Evolutionary conservation across 2,888 invertebrate genomes (phyloP).

Genomic region (Odontomyia ornata): DNA sequence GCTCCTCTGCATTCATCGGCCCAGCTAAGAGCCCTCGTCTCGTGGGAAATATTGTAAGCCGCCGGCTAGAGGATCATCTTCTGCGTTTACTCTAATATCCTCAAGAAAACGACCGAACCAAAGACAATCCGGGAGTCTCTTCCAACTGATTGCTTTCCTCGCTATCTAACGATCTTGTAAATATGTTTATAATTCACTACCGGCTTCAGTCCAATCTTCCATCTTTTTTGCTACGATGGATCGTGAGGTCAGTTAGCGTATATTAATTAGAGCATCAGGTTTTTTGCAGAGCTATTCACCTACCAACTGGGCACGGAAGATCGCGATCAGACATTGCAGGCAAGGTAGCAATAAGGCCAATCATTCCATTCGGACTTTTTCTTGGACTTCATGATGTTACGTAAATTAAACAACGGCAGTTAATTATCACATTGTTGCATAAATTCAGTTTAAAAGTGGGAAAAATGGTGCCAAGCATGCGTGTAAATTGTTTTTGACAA

Average conservation of each 20-base stretch:
- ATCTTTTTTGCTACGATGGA: not conserved
- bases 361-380: not conserved
- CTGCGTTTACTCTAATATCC: too few relatives aligned
- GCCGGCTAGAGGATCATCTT: too few relatives aligned
- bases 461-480: not conserved
- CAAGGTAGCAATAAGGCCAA: not conserved
- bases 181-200: not conserved
- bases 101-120: too few relatives aligned
- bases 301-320: not conserved
- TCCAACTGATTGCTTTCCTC: not conserved
- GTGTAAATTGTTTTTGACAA: not conserved
- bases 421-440: constrained; percentile 14
- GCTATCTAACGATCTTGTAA: constrained; percentile 13
- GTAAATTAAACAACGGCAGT: not conserved
- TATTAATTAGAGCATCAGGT: constrained; percentile 23
- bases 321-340: not conserved
- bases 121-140: too few relatives aligned
- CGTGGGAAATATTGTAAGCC: too few relatives aligned
- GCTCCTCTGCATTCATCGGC: too few relatives aligned
- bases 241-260: not conserved
- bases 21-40: not conserved
- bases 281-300: not conserved
- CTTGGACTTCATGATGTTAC: not conserved
- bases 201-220: not conserved
- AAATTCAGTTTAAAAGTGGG: not conserved